These are phyloP conservation scores for Cichlasoma orientale DNA, from an alignment of 2,797 vertebrate species.

Conservation along the genomic window DNA sequence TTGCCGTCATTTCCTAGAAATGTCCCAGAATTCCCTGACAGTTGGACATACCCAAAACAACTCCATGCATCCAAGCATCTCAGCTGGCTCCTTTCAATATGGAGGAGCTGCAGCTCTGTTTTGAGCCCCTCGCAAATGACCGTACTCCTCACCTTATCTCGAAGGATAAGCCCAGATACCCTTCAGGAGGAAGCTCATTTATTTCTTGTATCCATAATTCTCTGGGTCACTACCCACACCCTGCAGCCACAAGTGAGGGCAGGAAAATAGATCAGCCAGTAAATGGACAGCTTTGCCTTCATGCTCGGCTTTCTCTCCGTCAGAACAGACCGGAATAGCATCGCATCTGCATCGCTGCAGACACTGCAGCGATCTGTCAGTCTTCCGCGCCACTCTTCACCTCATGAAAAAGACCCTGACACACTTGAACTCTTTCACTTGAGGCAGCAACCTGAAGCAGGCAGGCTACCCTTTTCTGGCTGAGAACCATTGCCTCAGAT, in stretches of 20 bases:
- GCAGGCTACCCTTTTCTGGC: not conserved
- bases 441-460: not conserved
- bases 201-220: not conserved
- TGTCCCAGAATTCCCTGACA: not conserved
- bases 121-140: not conserved
- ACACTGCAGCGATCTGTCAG: conserved; percentile 3
- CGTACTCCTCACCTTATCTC: not conserved
- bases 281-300: conserved; percentile 2
- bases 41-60: not conserved
- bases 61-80: not conserved
- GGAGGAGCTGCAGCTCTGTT: not conserved
- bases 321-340: not conserved
- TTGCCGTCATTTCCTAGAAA: not conserved
- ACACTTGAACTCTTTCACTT: not conserved
- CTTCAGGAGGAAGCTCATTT: not conserved
- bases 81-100: not conserved
- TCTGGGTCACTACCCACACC: not conserved
- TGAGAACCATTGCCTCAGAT: not conserved
- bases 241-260: not conserved
- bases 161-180: not conserved
- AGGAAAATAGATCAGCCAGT: not conserved
- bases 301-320: not conserved
- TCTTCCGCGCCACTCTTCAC: not conserved
- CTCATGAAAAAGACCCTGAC: not conserved
- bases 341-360: not conserved